Percentiles rank a stretch among this genome's conserved stretches.
These are phyloP conservation scores for Tridacna gigas DNA, from an alignment of 2,888 invertebrate species.

Conservation along the genomic window DNA sequence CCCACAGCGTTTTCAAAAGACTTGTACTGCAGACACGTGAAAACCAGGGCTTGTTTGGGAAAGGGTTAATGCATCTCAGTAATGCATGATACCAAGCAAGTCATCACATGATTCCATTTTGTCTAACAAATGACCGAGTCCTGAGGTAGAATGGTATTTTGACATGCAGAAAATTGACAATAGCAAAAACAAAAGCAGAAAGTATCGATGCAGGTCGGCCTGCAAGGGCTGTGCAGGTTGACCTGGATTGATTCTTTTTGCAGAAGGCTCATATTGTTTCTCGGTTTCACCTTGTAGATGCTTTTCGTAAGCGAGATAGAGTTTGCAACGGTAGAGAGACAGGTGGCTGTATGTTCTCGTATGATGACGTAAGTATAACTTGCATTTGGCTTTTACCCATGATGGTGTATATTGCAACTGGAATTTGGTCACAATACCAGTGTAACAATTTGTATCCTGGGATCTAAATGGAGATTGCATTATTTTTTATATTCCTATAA, in stretches of 20 bases:
- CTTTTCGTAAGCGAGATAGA: constrained; percentile 79
- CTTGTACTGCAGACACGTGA: no score
- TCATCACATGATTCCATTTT: neutral
- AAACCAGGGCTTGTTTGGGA: no score
- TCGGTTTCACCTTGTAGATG: constrained; percentile 68
- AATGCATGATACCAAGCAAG: no score
- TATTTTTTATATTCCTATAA: neutral
- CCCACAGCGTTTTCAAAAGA: no score
- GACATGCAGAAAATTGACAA: neutral
- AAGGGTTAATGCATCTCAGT: no score
- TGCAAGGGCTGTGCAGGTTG: neutral
- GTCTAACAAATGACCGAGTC: neutral
- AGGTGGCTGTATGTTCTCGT: constrained; percentile 71
- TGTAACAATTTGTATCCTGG: no score
- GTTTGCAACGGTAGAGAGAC: constrained; percentile 75
- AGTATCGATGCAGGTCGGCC: neutral
- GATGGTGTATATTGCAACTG: no score
- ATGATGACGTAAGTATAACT: constrained; percentile 83
- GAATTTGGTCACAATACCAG: no score
- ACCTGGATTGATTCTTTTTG: neutral
- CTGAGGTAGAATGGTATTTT: neutral
- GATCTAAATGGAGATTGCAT: no score
- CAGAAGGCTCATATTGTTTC: neutral
- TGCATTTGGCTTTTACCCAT: neutral
- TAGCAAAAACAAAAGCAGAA: neutral